Evolutionary conservation across 1,140 invertebrate species (phyloP).

Genomic region (Chlorops oryzae): DNA sequence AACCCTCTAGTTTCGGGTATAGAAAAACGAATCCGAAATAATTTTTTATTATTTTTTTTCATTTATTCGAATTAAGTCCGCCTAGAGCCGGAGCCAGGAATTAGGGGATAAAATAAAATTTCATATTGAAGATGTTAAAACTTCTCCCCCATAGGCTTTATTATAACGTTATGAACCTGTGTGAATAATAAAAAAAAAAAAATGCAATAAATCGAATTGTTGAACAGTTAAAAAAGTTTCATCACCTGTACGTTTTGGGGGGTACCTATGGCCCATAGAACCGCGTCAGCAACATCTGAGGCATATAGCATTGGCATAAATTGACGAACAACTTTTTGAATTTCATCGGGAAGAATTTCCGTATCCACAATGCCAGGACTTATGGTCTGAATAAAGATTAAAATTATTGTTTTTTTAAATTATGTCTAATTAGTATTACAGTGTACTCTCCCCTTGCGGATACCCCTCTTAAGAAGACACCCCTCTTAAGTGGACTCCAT

Average conservation of each 20-base stretch:
- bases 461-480: no score
- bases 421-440: background rate
- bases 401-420: no score
- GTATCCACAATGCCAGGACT: constrained; percentile 59
- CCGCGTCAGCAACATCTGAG: constrained; percentile 53
- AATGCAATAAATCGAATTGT: constrained; percentile 31
- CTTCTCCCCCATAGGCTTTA: constrained; percentile 42
- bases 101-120: no score
- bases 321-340: constrained; percentile 24
- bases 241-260: constrained; percentile 59
- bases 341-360: constrained; percentile 47
- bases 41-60: no score
- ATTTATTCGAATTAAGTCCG: no score
- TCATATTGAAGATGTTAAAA: no score
- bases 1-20: no score
- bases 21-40: no score
- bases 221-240: background rate
- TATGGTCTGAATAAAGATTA: constrained; percentile 49
- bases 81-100: no score
- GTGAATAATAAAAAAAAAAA: background rate
- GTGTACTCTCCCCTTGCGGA: no score
- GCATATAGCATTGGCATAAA: constrained; percentile 42
- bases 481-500: no score
- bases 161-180: constrained; percentile 41
- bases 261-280: constrained; percentile 55